Evolutionary conservation across 92 coral and sea anemone species (phyloP), one percentile per base, ranked within the genome.

Genomic region (Palythoa heliodiscus): DNA sequence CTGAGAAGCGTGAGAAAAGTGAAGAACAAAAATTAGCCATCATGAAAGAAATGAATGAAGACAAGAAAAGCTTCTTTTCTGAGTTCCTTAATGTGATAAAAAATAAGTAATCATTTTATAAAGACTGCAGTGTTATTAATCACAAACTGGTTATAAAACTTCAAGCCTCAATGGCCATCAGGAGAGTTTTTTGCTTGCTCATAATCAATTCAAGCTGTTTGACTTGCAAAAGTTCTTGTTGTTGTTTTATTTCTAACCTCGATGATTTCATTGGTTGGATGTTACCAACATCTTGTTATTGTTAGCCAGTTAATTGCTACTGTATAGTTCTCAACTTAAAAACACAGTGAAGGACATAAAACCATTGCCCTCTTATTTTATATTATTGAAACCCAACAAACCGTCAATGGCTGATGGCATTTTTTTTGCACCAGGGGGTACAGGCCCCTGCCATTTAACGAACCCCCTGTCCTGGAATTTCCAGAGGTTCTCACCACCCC

Each of bases 1-100:
- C 37, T 25, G 71, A 67, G 35, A 67, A 67, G 71, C 71, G 71
- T 22, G 71, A 67, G 47, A 69, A 69, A 69, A 69, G 39, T 70
- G 73, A 70, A 70, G 73, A 70, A 37, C 39, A 70, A 37, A 35
- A 70, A 70, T 37, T 70, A 37, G 47, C 73, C 47, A 37, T 70
- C 73, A 25, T 70, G 73, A 70, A 70, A 70, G 73, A 70, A 70
- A 70, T 70, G 73, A 25, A 70, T 25, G 73, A 70, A 37, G 73
- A 70, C 39, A 29, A 70, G 73, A 35, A 70, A 37, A 37, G 47
- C 17, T 70, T 70, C 48, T 70, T 70, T 70, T 61, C 35, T 61
- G 69, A 61, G 69, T 61, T 61, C 69, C 35, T 61, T 61, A 61
- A 61, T n/a, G 69, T 61, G 69, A 61, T 61, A 61, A 61, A 61